Base-by-base conservation (phyloP, 2,888 invertebrate species). In the Lottia gigantea region DNA sequence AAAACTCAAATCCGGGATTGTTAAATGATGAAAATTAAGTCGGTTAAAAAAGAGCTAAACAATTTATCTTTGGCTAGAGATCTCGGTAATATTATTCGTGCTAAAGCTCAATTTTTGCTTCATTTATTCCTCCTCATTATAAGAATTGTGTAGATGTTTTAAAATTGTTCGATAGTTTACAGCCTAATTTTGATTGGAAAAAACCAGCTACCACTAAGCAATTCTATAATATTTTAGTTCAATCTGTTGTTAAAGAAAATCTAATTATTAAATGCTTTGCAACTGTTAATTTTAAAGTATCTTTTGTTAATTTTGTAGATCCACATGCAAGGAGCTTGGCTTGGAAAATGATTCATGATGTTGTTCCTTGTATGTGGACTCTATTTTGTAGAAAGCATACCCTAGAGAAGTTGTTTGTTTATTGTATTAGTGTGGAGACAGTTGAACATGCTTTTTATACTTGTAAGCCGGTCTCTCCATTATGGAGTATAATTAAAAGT, bases 281-380 rank as follows among this genome's bases (percentile, higher is more conserved):
- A 6, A 8, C 8, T 40, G 40, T 40, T 40, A 11, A 40, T 40
- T 40, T 40, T 40, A 40, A 40, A 11, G 6, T 40, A 6, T 40
- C 40, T 40, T 40, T 40, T 40, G 7, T 40, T 40, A 40, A 40
- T 55, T 55, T 55, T 55, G 14, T 23, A 12, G 55, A 55, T 55
- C 55, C 55, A 12, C 55, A 55, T 11, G 55, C 55, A 55, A 19
- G 55, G 19, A 55, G 55, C 14, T 55, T 55, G 14, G 55, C 55
- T 14, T 55, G 55, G 55, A n/a, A 15, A 19, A 19, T 55, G 55
- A 15, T 55, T 12, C 55, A 55, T 55, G 55, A 55, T 55, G 23
- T 55, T 55, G 55, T 55, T 55, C 55, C 55, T 14, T 23, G 19
- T 23, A 55, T 55, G 55, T 55, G 55, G 55, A 55, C 55, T 8